These are phyloP conservation scores for Meloidogyne exigua DNA, from an alignment of 1,140 invertebrate genomes.

Conservation along the genomic window DNA sequence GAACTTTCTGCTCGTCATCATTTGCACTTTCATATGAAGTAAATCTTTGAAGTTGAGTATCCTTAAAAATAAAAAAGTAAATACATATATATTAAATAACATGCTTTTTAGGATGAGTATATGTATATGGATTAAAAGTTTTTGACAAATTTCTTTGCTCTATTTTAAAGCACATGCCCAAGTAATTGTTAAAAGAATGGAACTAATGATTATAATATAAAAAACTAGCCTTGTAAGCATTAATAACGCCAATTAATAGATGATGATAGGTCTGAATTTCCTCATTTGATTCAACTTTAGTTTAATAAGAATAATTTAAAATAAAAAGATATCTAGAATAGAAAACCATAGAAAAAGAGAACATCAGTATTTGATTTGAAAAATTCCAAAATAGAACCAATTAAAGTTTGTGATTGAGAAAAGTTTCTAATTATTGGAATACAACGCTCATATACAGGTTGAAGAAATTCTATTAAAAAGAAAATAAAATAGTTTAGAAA, in stretches of 20 bases:
- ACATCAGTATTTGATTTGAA: conserved; percentile 32
- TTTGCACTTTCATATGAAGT: conserved; percentile 7
- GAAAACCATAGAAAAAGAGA: conserved; percentile 26
- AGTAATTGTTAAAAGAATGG: too few species aligned
- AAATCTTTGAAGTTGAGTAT: conserved; percentile 35
- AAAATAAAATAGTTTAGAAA: not conserved
- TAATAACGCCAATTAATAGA: conserved; percentile 22
- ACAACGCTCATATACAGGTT: conserved; percentile 29
- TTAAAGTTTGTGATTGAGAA: conserved; percentile 28
- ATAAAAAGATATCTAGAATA: not conserved
- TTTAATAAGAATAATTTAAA: not conserved
- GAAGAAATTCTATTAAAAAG: conserved; percentile 27
- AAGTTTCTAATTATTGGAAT: conserved; percentile 17
- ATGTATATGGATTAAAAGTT: too few species aligned
- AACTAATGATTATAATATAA: too few species aligned
- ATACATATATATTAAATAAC: not conserved
- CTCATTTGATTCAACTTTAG: conserved; percentile 21
- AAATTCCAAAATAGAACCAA: conserved; percentile 32
- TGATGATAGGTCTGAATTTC: conserved; percentile 18
- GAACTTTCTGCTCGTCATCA: conserved; percentile 30
- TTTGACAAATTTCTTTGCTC: too few species aligned
- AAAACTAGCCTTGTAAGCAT: conserved; percentile 17
- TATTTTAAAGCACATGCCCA: too few species aligned
- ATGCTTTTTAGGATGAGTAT: too few species aligned
- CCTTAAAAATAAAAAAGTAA: conserved; percentile 7